Conservation (phyloP, 2,113 vertebrate species). For the Apeltes quadracus region DNA sequence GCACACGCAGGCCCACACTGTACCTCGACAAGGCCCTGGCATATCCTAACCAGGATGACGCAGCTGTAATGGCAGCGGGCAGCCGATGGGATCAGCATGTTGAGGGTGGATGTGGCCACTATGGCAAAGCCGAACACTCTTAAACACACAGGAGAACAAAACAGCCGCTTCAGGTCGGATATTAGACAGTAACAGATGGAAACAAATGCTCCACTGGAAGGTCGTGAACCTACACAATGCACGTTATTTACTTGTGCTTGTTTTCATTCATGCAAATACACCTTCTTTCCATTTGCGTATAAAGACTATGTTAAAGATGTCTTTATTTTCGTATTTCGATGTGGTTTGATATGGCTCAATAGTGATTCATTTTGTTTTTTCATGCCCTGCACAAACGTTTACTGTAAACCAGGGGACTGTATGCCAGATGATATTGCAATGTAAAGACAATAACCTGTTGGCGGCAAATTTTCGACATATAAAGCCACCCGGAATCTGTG, state of each 20-base stretch:
- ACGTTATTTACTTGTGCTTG: neutral
- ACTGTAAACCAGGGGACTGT: neutral
- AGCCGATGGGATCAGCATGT: constrained; percentile 92
- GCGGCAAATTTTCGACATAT: constrained; percentile 94
- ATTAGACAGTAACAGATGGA: neutral
- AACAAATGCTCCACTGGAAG: neutral
- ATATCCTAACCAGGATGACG: constrained; percentile 92
- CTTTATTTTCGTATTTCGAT: neutral
- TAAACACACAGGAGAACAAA: constrained; percentile 51
- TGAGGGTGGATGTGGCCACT: constrained; percentile 90
- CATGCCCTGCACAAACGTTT: neutral
- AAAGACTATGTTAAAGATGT: neutral
- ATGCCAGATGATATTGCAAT: neutral
- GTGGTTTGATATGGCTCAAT: neutral
- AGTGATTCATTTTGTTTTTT: neutral
- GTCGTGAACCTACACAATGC: neutral
- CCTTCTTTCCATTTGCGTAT: neutral
- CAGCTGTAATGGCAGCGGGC: constrained; percentile 90
- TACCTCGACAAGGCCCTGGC: constrained; percentile 95
- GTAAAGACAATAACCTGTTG: constrained; percentile 82
- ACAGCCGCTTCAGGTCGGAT: neutral
- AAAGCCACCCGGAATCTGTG: constrained; percentile 93
- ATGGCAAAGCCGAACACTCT: constrained; percentile 95
- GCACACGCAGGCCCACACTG: constrained; percentile 1
- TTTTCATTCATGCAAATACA: neutral